Percentiles rank a stretch among this genome's conserved stretches.
Evolutionary conservation across 2,113 vertebrate species (phyloP).

Genomic region (Macrotis lagotis): DNA sequence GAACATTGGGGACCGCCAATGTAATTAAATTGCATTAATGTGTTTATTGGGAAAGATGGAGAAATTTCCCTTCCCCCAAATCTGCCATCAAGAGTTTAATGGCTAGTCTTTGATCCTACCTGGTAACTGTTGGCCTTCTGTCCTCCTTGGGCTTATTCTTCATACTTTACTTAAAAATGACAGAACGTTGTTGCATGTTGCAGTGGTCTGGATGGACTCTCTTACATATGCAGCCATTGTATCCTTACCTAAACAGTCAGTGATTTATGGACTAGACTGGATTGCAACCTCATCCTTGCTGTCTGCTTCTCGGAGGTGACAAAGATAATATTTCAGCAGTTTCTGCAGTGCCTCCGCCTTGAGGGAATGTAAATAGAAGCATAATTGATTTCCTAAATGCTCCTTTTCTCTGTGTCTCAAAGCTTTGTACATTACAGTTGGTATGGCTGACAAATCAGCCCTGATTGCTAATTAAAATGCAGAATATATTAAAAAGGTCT

Average conservation of each 20-base stretch:
- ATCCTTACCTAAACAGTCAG: conserved; percentile 75
- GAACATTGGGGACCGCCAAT: background rate
- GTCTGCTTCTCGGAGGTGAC: conserved; percentile 75
- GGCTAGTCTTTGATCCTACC: background rate
- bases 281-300: conserved; percentile 72
- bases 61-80: background rate
- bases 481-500: conserved; percentile 78
- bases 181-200: conserved; percentile 52
- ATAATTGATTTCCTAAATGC: conserved; percentile 82
- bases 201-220: conserved; percentile 42
- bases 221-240: conserved; percentile 73
- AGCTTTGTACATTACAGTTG: conserved; percentile 75
- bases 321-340: conserved; percentile 77
- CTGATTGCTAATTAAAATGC: conserved; percentile 86
- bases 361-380: conserved; percentile 82
- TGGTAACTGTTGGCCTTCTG: background rate
- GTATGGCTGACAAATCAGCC: conserved; percentile 82
- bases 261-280: conserved; percentile 83
- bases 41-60: background rate
- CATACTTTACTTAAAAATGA: conserved; percentile 32
- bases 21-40: background rate
- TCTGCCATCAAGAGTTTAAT: background rate
- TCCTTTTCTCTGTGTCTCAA: conserved; percentile 68
- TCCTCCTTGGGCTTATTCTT: conserved; percentile 43
- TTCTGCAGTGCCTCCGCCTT: conserved; percentile 72